Percentiles rank a stretch among this genome's conserved stretches.
Evolutionary conservation across 1,140 invertebrate species (phyloP).

Genomic region (Whitmania pigra): DNA sequence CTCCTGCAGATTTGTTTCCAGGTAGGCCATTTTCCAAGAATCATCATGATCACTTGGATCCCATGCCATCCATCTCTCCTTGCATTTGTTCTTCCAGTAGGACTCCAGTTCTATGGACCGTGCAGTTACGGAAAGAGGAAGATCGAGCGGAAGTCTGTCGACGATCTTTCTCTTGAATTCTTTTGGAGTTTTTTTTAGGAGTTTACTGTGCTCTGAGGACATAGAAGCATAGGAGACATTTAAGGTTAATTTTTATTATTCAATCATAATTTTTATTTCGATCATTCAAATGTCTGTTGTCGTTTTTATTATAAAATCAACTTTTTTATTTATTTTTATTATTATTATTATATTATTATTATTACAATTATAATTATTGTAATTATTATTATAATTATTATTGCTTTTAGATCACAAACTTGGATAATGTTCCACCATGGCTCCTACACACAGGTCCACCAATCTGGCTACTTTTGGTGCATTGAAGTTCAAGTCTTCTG

Average conservation of each 20-base stretch:
- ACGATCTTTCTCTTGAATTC: constrained; percentile 38
- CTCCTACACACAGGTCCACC: not conserved
- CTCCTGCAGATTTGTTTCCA: constrained; percentile 41
- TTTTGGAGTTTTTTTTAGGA: constrained; percentile 35
- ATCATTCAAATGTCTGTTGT: too few relatives aligned
- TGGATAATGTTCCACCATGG: constrained; percentile 1
- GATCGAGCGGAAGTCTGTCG: constrained; percentile 35
- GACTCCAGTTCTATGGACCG: constrained; percentile 39
- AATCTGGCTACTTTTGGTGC: not conserved
- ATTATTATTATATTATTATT: not conserved
- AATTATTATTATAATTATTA: too few relatives aligned
- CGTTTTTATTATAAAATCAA: too few relatives aligned
- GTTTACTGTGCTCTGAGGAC: constrained; percentile 38
- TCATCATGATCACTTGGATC: constrained; percentile 37
- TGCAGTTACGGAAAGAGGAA: constrained; percentile 41
- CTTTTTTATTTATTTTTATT: too few relatives aligned
- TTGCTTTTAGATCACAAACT: not conserved
- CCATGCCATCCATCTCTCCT: constrained; percentile 40
- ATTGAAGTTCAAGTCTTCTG: not conserved
- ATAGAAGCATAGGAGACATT: constrained; percentile 21
- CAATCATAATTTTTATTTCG: too few relatives aligned
- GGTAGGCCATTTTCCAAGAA: constrained; percentile 42
- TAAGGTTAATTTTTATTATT: not conserved
- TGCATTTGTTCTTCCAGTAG: constrained; percentile 42
- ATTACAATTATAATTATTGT: not conserved